phyloP scores from a whole-genome alignment of 2,113 vertebrate species.

The Oncorhynchus tshawytscha region DNA sequence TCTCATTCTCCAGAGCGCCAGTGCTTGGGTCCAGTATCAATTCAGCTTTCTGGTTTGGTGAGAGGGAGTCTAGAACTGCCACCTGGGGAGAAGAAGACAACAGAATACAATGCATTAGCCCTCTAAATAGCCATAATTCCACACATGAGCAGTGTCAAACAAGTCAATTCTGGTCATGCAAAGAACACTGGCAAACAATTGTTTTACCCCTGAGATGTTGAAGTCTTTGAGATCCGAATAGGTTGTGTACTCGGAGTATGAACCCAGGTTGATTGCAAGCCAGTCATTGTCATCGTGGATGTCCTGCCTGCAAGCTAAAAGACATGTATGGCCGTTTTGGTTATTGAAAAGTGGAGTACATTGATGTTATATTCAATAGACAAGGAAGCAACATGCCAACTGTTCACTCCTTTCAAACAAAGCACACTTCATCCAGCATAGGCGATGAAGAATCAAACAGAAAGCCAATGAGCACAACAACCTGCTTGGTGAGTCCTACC shows the following conservation, averaged over 20 bases:
- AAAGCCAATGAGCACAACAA: too few relatives aligned
- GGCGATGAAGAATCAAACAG: too few relatives aligned
- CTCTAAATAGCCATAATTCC: background rate
- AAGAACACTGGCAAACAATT: too few relatives aligned
- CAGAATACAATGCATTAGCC: background rate
- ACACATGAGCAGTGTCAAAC: background rate
- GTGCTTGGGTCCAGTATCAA: slow-evolving; percentile 21
- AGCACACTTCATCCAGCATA: too few relatives aligned
- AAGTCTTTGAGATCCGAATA: slow-evolving; percentile 10
- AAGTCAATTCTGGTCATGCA: background rate
- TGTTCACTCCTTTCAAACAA: too few relatives aligned
- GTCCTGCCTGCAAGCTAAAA: background rate
- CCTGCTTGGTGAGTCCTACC: slow-evolving; percentile 22
- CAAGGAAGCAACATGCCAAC: background rate
- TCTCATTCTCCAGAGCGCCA: slow-evolving; percentile 27
- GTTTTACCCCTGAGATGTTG: slow-evolving; percentile 19
- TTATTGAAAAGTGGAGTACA: background rate
- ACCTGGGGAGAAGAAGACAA: slow-evolving; percentile 2
- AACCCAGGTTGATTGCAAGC: slow-evolving; percentile 8
- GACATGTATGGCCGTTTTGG: background rate
- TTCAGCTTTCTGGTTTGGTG: slow-evolving; percentile 29
- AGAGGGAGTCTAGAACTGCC: slow-evolving; percentile 16
- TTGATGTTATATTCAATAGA: too few relatives aligned
- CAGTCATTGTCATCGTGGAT: slow-evolving; percentile 1
- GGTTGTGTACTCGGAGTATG: background rate